Percentiles rank a stretch among this genome's conserved stretches.
Evolutionary conservation across 2,113 vertebrate species (phyloP).

Genomic region (Chrysochloris asiatica): DNA sequence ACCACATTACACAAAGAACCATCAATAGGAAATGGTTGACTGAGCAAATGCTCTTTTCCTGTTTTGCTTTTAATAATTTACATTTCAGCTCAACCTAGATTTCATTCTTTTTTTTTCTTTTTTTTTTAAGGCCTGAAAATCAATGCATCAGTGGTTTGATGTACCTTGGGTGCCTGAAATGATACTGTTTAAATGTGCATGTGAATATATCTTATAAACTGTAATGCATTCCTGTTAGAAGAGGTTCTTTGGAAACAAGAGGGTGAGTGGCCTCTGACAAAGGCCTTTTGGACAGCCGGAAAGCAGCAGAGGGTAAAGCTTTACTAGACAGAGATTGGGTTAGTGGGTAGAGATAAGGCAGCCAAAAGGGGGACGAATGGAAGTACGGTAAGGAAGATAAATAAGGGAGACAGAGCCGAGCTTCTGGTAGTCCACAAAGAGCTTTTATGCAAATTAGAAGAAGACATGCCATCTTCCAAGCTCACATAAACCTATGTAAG

Average conservation of each 20-base stretch:
- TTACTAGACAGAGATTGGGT: neutral
- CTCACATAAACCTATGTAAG: neutral
- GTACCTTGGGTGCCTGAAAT: neutral
- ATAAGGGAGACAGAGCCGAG: neutral
- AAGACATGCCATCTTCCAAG: neutral
- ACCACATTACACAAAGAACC: neutral
- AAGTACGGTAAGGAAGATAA: neutral
- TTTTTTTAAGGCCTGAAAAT: neutral
- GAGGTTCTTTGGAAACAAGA: slow-evolving; percentile 3
- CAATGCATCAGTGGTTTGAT: neutral
- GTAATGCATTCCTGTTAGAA: neutral
- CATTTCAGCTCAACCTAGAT: neutral
- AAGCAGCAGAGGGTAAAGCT: neutral
- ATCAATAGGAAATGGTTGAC: slow-evolving; percentile 56
- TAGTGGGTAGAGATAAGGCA: neutral
- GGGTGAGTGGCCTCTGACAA: neutral
- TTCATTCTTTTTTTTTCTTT: neutral
- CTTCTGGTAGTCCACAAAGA: neutral
- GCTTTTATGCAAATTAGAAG: neutral
- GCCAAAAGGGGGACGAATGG: neutral
- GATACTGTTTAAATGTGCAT: neutral
- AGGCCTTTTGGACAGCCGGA: neutral
- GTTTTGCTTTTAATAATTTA: slow-evolving; percentile 62
- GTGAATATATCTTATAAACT: neutral
- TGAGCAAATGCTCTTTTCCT: slow-evolving; percentile 61